phyloP scores from a whole-genome alignment of 2,113 vertebrate genomes.

The Mixornis gularis region DNA sequence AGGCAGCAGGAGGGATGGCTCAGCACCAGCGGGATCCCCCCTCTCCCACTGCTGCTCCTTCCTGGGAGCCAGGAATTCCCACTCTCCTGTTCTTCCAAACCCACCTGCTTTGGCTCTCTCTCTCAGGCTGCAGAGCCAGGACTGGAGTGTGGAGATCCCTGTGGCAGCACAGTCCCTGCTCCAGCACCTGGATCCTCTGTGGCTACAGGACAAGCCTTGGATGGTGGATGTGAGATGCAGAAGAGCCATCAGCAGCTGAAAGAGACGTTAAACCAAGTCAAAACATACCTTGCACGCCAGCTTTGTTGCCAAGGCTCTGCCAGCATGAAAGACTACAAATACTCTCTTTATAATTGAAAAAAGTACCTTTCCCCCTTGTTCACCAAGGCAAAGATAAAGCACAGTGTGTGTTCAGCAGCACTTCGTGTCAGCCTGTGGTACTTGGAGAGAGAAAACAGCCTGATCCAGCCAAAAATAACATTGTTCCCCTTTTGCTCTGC shows the following conservation, averaged over 20 bases:
- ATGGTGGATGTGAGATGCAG: background rate
- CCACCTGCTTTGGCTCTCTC: background rate
- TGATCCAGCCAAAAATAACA: background rate
- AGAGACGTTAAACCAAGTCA: background rate
- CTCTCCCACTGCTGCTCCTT: background rate
- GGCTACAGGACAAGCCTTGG: accelerated
- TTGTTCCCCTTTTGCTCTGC: background rate
- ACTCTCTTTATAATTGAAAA: background rate
- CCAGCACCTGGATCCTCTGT: background rate
- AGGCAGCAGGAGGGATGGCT: background rate
- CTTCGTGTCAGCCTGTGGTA: background rate
- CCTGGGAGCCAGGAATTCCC: background rate
- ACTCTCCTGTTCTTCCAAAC: background rate
- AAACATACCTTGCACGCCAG: background rate
- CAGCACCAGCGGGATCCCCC: background rate
- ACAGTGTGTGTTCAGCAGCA: background rate
- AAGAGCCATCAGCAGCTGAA: background rate
- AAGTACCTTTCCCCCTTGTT: background rate
- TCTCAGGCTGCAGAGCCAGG: background rate
- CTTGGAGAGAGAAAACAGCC: background rate
- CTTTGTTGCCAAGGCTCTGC: background rate
- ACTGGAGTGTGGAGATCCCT: background rate
- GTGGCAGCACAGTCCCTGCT: background rate
- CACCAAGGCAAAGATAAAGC: background rate
- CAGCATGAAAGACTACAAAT: background rate